These are phyloP conservation scores for Gouania willdenowi DNA, from an alignment of 2,797 vertebrate genomes.

Conservation along the genomic window DNA sequence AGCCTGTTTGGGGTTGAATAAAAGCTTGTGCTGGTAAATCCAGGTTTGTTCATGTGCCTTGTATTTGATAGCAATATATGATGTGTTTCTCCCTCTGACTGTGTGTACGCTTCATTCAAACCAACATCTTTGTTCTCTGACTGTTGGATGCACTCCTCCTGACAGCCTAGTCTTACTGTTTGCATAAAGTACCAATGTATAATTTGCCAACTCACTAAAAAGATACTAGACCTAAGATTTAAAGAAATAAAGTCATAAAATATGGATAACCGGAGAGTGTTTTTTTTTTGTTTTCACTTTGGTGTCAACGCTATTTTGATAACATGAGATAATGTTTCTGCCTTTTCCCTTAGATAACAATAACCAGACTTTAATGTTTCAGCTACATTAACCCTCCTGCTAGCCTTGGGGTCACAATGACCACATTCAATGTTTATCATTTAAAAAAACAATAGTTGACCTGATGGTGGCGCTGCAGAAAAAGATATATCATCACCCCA, in stretches of 20 bases:
- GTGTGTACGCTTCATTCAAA: conserved; percentile 47
- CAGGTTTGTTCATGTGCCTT: conserved; percentile 51
- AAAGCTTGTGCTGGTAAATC: conserved; percentile 22
- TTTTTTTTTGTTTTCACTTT: not conserved
- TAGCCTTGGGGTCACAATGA: too few relatives aligned
- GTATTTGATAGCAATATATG: conserved; percentile 41
- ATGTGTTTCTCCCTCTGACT: conserved; percentile 7
- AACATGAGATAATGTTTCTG: too few relatives aligned
- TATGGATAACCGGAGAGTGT: not conserved
- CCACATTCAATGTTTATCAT: too few relatives aligned
- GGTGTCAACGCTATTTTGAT: too few relatives aligned
- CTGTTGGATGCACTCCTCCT: conserved; percentile 48
- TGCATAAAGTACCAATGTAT: conserved; percentile 55
- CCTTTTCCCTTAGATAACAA: too few relatives aligned
- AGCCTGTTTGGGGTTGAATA: conserved; percentile 18
- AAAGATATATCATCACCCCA: too few relatives aligned
- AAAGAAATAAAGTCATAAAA: conserved; percentile 49
- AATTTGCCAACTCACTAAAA: conserved; percentile 59
- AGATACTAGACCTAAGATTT: conserved; percentile 50
- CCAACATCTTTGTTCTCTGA: conserved; percentile 21
- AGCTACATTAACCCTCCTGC: too few relatives aligned
- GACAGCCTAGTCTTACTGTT: conserved; percentile 54
- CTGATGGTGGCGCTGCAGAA: too few relatives aligned
- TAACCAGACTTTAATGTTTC: too few relatives aligned
- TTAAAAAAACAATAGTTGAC: too few relatives aligned